Conservation (phyloP, 2,113 vertebrate genomes). For the Phycodurus eques region DNA sequence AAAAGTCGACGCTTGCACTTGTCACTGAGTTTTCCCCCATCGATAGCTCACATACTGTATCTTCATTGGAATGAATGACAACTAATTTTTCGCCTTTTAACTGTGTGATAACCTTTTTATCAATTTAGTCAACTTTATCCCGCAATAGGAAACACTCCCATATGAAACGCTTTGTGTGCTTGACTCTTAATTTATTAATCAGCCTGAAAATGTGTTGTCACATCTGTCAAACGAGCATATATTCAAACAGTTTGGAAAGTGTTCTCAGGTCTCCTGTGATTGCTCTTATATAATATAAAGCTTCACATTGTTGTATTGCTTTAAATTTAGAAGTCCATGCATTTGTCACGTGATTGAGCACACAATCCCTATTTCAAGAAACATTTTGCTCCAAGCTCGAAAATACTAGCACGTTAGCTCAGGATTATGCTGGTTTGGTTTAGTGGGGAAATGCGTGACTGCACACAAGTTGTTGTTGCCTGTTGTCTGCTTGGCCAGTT, state of each 20-base stretch:
- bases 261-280: slow-evolving; percentile 27
- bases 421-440: slow-evolving; percentile 28
- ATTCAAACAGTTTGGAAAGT: slow-evolving; percentile 48
- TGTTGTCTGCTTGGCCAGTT: slow-evolving; percentile 9
- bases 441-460: slow-evolving; percentile 20
- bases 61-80: too few species aligned
- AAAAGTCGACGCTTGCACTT: too few species aligned
- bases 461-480: slow-evolving; percentile 16
- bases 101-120: not conserved
- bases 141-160: slow-evolving; percentile 15
- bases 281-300: slow-evolving; percentile 22
- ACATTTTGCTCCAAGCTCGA: slow-evolving; percentile 11
- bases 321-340: slow-evolving; percentile 30
- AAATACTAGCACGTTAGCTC: slow-evolving; percentile 22
- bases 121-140: slow-evolving; percentile 24
- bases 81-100: not conserved
- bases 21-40: too few species aligned
- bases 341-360: slow-evolving; percentile 9
- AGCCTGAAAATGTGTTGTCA: slow-evolving; percentile 33
- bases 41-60: too few species aligned
- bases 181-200: slow-evolving; percentile 48
- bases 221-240: slow-evolving; percentile 31
- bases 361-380: slow-evolving; percentile 10
- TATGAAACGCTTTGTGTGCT: not conserved
- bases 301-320: slow-evolving; percentile 23